These are phyloP conservation scores for Orthonychiurus folsomi DNA, from an alignment of 2,888 invertebrate species.

Conservation along the genomic window DNA sequence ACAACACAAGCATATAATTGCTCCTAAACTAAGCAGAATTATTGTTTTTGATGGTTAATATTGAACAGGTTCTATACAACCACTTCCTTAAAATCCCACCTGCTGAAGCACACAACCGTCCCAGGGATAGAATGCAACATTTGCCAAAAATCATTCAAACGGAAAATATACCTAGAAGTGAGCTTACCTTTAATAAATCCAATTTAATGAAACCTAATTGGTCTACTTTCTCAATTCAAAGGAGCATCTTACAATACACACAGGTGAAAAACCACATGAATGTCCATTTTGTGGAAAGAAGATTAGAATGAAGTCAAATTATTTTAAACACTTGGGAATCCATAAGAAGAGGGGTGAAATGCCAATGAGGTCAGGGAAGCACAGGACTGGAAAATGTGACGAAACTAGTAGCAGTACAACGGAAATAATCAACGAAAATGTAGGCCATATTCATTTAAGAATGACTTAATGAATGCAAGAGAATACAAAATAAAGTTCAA, in stretches of 20 bases:
- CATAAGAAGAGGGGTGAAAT: constrained; percentile 21
- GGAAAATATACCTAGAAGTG: constrained; percentile 22
- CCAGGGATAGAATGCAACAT: constrained; percentile 18
- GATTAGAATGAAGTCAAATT: constrained; percentile 30
- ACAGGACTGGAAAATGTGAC: too few relatives aligned
- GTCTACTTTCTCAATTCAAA: constrained; percentile 3
- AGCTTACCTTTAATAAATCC: too few relatives aligned
- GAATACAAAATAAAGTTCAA: too few relatives aligned
- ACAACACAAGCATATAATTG: too few relatives aligned
- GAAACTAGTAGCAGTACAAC: too few relatives aligned
- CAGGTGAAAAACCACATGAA: constrained; percentile 25
- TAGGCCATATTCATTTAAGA: too few relatives aligned
- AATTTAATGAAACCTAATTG: not conserved
- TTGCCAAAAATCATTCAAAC: constrained; percentile 25
- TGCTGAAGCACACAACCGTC: constrained; percentile 20
- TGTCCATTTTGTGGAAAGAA: constrained; percentile 23
- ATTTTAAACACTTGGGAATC: constrained; percentile 28
- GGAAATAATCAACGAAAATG: too few relatives aligned
- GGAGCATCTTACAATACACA: constrained; percentile 26
- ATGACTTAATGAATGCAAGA: too few relatives aligned
- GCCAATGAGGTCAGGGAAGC: too few relatives aligned
- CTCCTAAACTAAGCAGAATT: too few relatives aligned
- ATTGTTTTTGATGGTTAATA: too few relatives aligned
- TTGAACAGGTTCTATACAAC: constrained; percentile 23
- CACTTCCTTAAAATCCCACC: constrained; percentile 22